Conservation (phyloP, 2,113 vertebrate species). For the Elanus axillaris region DNA sequence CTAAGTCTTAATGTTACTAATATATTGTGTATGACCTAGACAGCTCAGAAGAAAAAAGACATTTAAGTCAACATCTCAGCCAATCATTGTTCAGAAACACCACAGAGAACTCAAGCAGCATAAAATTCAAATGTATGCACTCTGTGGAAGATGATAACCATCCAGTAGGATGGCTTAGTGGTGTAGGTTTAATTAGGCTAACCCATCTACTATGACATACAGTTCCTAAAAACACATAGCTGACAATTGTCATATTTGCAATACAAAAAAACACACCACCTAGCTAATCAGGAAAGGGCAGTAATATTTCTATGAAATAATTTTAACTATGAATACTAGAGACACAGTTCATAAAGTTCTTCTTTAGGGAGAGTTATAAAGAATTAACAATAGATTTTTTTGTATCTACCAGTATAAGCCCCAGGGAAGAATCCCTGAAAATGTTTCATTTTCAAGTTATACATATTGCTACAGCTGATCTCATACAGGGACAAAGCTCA, state of each 20-base stretch:
- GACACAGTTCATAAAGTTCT: neutral
- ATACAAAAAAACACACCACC: neutral
- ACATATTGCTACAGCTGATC: neutral
- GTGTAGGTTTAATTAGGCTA: conserved; percentile 22
- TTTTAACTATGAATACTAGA: neutral
- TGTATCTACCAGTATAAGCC: neutral
- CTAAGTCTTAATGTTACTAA: neutral
- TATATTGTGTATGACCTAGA: neutral
- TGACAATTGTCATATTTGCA: neutral
- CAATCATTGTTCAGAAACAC: neutral
- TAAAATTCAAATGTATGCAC: neutral
- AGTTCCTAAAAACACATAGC: neutral
- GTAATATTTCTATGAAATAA: neutral
- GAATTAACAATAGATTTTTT: neutral
- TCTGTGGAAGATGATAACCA: neutral
- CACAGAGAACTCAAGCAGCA: neutral
- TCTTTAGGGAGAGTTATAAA: neutral
- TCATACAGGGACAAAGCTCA: neutral
- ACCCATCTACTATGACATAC: neutral
- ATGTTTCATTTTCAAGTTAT: conserved; percentile 17
- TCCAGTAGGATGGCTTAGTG: neutral
- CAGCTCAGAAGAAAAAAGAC: neutral
- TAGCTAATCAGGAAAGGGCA: neutral
- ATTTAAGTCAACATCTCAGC: neutral
- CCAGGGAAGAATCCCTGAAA: neutral